Conservation (phyloP, 2,113 vertebrate species). For the Nerophis lumbriciformis region DNA sequence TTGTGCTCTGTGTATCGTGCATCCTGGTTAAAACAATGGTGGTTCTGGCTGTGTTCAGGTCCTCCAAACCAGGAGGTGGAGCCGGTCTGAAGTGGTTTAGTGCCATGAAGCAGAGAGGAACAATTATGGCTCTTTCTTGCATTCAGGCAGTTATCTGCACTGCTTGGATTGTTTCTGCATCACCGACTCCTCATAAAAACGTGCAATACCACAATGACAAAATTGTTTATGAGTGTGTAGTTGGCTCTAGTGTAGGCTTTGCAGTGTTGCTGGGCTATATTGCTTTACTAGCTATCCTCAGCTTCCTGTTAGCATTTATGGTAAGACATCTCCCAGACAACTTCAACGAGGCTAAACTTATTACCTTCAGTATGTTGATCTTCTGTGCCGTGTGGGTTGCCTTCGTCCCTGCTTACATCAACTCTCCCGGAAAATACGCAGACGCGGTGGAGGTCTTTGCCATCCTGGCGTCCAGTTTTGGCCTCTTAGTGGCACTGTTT, state of each 20-base stretch:
- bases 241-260: slow-evolving; percentile 62
- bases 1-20: slow-evolving; percentile 65
- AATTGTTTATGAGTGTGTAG: slow-evolving; percentile 61
- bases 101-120: slow-evolving; percentile 59
- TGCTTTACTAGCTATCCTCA: slow-evolving; percentile 52
- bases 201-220: slow-evolving; percentile 61
- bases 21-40: slow-evolving; percentile 64
- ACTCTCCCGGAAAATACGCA: slow-evolving; percentile 73
- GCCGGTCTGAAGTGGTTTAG: slow-evolving; percentile 49
- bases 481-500: slow-evolving; percentile 63
- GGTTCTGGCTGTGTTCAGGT: slow-evolving; percentile 64
- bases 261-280: slow-evolving; percentile 70
- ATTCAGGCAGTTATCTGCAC: slow-evolving; percentile 57
- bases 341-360: slow-evolving; percentile 74
- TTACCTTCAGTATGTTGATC: slow-evolving; percentile 74
- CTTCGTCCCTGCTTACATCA: slow-evolving; percentile 73
- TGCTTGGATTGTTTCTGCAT: slow-evolving; percentile 52
- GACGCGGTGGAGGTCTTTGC: slow-evolving; percentile 74
- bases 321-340: slow-evolving; percentile 69
- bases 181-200: slow-evolving; percentile 47
- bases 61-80: slow-evolving; percentile 42
- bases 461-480: slow-evolving; percentile 68
- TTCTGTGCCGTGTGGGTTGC: slow-evolving; percentile 74
- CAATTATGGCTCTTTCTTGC: slow-evolving; percentile 67
- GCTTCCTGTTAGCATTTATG: slow-evolving; percentile 67